These are phyloP conservation scores for Probaryconus sp. DNA, from an alignment of 1,140 invertebrate genomes.

Conservation along the genomic window DNA sequence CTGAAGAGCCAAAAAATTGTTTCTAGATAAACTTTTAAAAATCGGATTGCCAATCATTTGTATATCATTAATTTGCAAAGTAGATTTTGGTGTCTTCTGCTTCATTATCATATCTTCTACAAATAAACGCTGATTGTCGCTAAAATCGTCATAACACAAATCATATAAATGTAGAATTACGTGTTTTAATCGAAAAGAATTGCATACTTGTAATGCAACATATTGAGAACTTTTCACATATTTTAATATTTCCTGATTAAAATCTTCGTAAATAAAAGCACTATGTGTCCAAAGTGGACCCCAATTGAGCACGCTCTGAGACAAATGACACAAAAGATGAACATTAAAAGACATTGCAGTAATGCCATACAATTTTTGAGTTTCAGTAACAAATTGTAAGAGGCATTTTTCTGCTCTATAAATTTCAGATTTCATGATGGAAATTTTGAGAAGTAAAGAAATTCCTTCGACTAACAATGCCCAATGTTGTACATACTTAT, in stretches of 20 bases:
- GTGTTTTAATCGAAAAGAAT: conserved; percentile 12
- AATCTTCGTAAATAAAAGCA: conserved; percentile 44
- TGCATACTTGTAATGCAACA: conserved; percentile 20
- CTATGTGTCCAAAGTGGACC: conserved; percentile 47
- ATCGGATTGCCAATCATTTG: conserved; percentile 12
- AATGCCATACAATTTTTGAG: conserved; percentile 37
- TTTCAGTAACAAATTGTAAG: conserved; percentile 37
- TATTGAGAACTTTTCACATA: conserved; percentile 25
- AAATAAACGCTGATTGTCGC: conserved; percentile 10
- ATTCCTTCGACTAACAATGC: conserved; percentile 50
- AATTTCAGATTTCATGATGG: conserved; percentile 45
- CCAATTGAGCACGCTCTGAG: conserved; percentile 39
- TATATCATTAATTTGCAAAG: neutral
- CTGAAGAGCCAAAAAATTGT: neutral
- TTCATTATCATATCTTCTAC: conserved; percentile 11
- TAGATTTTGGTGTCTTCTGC: neutral
- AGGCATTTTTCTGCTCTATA: conserved; percentile 33
- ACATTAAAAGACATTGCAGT: conserved; percentile 51
- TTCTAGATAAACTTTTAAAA: neutral
- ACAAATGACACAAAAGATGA: conserved; percentile 48
- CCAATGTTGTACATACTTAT: conserved; percentile 55
- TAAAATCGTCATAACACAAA: conserved; percentile 6
- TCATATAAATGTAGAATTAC: conserved; percentile 10
- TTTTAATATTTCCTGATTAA: conserved; percentile 8
- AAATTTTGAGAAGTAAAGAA: conserved; percentile 37